phyloP scores from a whole-genome alignment of 1,140 invertebrate genomes.

The Trichonephila inaurata region DNA sequence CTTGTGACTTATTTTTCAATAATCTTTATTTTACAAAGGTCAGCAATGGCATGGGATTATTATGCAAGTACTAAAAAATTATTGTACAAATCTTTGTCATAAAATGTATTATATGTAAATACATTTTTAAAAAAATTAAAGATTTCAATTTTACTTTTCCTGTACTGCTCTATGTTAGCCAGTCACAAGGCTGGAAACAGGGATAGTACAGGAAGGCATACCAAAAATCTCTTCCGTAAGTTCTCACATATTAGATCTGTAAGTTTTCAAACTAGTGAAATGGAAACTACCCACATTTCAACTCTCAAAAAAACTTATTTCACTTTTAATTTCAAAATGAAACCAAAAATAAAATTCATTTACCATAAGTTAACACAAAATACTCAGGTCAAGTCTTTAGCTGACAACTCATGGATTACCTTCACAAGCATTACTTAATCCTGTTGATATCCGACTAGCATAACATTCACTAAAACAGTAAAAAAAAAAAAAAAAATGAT shows the following conservation, averaged over 20 bases:
- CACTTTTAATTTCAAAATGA: neutral
- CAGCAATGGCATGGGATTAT: too few species aligned
- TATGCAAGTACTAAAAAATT: too few species aligned
- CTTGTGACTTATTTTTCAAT: too few species aligned
- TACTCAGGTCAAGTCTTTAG: neutral
- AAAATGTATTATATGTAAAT: neutral
- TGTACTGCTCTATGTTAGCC: slow-evolving; percentile 58
- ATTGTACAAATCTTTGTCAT: too few species aligned
- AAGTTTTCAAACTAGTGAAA: neutral
- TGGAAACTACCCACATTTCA: neutral
- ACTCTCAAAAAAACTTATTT: neutral
- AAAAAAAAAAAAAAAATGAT: too few species aligned
- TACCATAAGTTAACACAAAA: slow-evolving; percentile 13
- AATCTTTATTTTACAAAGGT: too few species aligned
- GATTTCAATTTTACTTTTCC: slow-evolving; percentile 37
- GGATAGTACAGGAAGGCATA: neutral
- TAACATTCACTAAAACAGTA: too few species aligned
- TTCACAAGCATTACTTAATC: neutral
- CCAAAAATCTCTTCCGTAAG: too few species aligned
- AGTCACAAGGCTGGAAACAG: slow-evolving; percentile 11
- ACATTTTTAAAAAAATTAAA: neutral
- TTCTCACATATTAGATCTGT: neutral
- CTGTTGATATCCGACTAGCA: too few species aligned
- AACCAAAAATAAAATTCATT: neutral
- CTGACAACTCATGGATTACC: neutral